Evolutionary conservation across 1,140 invertebrate species (phyloP).

Genomic region (Drosophila albomicans): DNA sequence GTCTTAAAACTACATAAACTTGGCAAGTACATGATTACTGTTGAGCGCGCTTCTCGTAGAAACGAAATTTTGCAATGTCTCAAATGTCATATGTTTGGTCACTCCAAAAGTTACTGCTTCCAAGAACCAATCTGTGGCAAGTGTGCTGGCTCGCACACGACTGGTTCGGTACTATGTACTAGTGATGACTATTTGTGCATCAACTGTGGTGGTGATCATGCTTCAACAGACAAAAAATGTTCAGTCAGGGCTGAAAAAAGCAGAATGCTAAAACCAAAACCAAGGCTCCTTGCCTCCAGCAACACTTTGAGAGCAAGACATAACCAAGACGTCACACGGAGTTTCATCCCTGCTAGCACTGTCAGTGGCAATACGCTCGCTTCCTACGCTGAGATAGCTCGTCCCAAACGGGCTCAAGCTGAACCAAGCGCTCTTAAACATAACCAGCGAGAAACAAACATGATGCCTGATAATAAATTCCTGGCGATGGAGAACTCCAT

Average conservation of each 20-base stretch:
- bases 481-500: too few relatives aligned
- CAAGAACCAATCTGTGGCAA: slow-evolving; percentile 31
- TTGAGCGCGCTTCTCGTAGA: too few relatives aligned
- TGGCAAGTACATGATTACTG: slow-evolving; percentile 25
- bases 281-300: neutral
- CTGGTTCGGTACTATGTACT: slow-evolving; percentile 11
- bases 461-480: too few relatives aligned
- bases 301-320: neutral
- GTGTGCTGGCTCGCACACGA: slow-evolving; percentile 21
- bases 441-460: too few relatives aligned
- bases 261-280: neutral
- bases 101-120: slow-evolving; percentile 38
- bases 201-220: slow-evolving; percentile 14
- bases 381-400: neutral
- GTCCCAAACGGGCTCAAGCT: neutral
- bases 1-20: slow-evolving; percentile 21
- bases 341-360: neutral
- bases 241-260: neutral
- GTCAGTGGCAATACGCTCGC: neutral
- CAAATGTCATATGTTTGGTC: slow-evolving; percentile 38
- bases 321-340: neutral
- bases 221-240: neutral
- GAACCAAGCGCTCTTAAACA: too few relatives aligned
- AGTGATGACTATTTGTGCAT: neutral
- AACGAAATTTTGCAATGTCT: slow-evolving; percentile 34